Conservation (phyloP, 2,113 vertebrate species). For the Passer montanus region DNA sequence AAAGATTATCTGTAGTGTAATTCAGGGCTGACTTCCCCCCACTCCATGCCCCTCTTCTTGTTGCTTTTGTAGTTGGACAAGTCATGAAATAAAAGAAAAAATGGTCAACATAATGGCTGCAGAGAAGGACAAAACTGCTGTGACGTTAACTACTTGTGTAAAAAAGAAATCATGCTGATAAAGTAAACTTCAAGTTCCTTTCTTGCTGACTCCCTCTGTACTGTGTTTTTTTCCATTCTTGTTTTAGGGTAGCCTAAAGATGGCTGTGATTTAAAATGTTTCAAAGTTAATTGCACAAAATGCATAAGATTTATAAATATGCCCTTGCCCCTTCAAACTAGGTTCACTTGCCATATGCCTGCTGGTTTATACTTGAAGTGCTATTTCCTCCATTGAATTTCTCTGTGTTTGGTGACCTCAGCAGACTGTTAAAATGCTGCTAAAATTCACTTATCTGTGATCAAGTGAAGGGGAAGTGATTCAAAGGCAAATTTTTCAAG, state of each 20-base stretch:
- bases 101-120: background rate
- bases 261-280: background rate
- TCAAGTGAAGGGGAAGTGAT: background rate
- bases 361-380: background rate
- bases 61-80: background rate
- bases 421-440: background rate
- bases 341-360: background rate
- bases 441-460: background rate
- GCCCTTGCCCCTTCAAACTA: background rate
- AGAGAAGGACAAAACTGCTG: background rate
- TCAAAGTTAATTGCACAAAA: background rate
- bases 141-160: background rate
- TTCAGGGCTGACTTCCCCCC: background rate
- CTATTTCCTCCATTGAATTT: background rate
- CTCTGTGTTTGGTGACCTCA: background rate
- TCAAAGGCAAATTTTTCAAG: background rate
- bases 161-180: background rate
- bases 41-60: background rate
- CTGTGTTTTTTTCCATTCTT: background rate
- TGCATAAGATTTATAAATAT: background rate
- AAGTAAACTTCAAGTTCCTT: background rate
- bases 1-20: background rate
- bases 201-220: background rate
- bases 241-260: background rate
- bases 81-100: background rate